Evolutionary conservation across 2,888 invertebrate genomes (phyloP), one percentile per base, ranked within the genome.

Genomic region (Gnatocerus cornutus): DNA sequence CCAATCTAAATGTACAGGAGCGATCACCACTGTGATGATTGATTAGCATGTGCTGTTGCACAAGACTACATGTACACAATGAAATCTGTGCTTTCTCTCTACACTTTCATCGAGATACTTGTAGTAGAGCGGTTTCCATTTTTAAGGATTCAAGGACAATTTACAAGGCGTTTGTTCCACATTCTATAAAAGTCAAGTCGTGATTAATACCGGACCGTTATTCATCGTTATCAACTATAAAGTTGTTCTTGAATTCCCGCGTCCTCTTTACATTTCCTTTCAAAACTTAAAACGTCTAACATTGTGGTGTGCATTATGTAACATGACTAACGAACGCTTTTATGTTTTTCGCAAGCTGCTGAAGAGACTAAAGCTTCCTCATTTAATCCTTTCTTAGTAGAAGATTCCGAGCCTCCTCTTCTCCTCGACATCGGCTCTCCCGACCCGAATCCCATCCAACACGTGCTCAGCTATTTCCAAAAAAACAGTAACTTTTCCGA

Each of bases 401-500:
- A 84, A 56, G 83, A 84, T 75, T 73, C 78, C n/a, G 78, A 78
- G 68, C 82, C 83, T 21, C 80, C 84, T 16, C 74, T 83, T 46
- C 76, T 78, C 66, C 74, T 84, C 67, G 81, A 80, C 68, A 76
- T 78, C 9, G 80, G 81, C 48, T 80, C 81, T 7, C 77, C 73
- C 3, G 73, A 73, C 45, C 68, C 77, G 30, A 78, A 80, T 72
- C 80, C 83, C 45, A 81, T 84, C 39, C 78, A 80, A 67, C 80
- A 81, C 77, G 81, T 87, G 78, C 76, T 87, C 81, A 75, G 82
- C 80, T 74, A 82, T 80, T 78, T 80, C 76, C 80, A 85, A 82
- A 82, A 82, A 82, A 75, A 80, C 77, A 77, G 78, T 21, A 50
- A 68, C 45, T 62, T 62, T 33, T 53, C 53, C 9, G 67, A 50